Conservation (phyloP, 1,140 invertebrate species). For the Zaprionus africanus region DNA sequence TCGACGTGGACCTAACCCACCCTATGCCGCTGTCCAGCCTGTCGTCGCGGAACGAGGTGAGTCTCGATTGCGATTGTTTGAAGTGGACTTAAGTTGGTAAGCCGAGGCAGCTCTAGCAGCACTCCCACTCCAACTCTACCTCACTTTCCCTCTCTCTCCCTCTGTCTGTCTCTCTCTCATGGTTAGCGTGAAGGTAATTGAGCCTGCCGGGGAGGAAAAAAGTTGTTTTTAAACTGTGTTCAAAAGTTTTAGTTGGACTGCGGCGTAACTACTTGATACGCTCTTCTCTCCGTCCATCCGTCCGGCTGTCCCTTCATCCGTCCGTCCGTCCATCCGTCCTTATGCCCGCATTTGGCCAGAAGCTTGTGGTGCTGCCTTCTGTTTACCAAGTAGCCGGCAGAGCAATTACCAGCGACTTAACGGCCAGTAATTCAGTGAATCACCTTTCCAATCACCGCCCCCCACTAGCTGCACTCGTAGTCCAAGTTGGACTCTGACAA, state of each 20-base stretch:
- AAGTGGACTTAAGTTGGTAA: slow-evolving; percentile 11
- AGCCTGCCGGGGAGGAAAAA: slow-evolving; percentile 1
- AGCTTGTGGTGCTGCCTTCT: not conserved
- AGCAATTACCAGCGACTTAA: slow-evolving; percentile 16
- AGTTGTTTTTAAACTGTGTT: slow-evolving; percentile 9
- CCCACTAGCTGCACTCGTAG: not conserved
- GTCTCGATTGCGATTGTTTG: slow-evolving; percentile 37
- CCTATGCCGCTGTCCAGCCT: slow-evolving; percentile 85
- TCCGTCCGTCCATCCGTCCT: not conserved
- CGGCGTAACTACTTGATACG: slow-evolving; percentile 1
- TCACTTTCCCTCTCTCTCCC: not conserved
- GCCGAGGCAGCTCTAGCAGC: not conserved
- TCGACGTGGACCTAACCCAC: slow-evolving; percentile 89
- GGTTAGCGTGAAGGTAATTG: not conserved
- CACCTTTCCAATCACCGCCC: slow-evolving; percentile 37
- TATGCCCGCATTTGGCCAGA: not conserved
- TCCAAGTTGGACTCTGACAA: not conserved
- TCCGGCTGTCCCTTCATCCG: not conserved
- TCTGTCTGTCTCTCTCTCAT: not conserved
- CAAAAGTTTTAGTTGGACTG: slow-evolving; percentile 6
- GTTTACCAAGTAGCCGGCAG: slow-evolving; percentile 1
- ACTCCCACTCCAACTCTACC: not conserved
- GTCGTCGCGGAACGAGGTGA: slow-evolving; percentile 70
- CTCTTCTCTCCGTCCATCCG: not conserved
- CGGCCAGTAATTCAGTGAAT: slow-evolving; percentile 37